Conservation (phyloP, 30 jellyfish, hydroid and myxozoan genomes). For the Chironex yamaguchii region DNA sequence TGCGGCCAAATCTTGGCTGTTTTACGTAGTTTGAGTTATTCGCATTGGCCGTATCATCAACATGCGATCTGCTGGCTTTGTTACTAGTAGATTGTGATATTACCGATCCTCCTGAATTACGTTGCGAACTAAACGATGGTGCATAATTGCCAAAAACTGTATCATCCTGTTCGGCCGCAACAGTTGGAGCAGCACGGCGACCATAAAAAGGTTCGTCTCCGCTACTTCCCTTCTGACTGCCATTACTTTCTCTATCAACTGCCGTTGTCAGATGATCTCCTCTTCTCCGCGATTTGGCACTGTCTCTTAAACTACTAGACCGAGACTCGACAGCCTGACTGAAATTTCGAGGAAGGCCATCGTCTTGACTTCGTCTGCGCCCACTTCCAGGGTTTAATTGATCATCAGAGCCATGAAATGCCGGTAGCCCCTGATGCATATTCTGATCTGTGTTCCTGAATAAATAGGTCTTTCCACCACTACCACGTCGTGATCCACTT, state of each 20-base stretch:
- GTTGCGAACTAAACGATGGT: neutral
- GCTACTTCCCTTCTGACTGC: too few relatives aligned
- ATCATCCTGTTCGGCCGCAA: neutral
- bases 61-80: neutral
- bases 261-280: neutral
- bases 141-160: neutral
- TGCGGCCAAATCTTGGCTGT: neutral
- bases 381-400: neutral
- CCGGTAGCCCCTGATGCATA: slow-evolving; percentile 80
- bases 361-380: neutral
- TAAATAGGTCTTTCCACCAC: slow-evolving; percentile 18
- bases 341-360: too few relatives aligned
- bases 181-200: neutral
- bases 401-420: neutral
- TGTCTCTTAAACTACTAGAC: neutral
- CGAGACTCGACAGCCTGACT: too few relatives aligned
- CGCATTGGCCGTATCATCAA: neutral
- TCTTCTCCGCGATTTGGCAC: neutral
- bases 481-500: slow-evolving; percentile 59
- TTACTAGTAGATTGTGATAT: neutral
- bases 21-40: neutral
- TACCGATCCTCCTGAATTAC: too few relatives aligned
- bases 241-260: too few relatives aligned
- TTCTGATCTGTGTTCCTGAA: slow-evolving; percentile 70
- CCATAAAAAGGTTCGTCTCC: neutral